Conservation (phyloP, 2,113 vertebrate species). For the Daubentonia madagascariensis region DNA sequence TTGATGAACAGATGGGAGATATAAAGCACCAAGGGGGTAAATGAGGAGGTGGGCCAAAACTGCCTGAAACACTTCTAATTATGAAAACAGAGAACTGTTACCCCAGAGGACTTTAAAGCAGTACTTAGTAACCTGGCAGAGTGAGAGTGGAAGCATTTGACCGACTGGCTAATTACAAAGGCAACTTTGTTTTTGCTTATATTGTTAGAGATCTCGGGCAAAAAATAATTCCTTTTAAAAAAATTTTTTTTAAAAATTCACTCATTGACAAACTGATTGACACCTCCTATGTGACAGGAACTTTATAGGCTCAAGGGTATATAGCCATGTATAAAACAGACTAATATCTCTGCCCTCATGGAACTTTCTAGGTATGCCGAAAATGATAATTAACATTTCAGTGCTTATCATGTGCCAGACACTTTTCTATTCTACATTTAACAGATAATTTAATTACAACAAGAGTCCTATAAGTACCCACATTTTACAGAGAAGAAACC, state of each 20-base stretch:
- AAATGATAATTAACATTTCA: background rate
- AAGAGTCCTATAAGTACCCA: background rate
- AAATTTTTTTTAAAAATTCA: background rate
- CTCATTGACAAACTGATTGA: background rate
- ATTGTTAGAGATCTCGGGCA: background rate
- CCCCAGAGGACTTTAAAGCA: background rate
- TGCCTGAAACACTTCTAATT: background rate
- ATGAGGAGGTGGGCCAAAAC: background rate
- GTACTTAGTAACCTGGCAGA: background rate
- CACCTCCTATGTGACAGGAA: background rate
- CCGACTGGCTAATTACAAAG: background rate
- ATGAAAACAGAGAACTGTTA: background rate
- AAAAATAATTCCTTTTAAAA: background rate
- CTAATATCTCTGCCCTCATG: background rate
- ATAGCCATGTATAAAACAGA: background rate
- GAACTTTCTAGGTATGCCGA: background rate
- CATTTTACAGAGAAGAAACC: background rate
- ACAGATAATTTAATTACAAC: background rate
- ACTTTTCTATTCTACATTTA: background rate
- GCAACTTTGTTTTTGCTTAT: background rate
- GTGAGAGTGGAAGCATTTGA: background rate
- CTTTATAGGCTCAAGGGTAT: background rate
- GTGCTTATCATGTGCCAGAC: background rate
- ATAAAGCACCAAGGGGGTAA: constrained; percentile 7
- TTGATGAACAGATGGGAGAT: constrained; percentile 44